Evolutionary conservation across 2,797 vertebrate genomes (phyloP).

Genomic region (Anabas testudineus): DNA sequence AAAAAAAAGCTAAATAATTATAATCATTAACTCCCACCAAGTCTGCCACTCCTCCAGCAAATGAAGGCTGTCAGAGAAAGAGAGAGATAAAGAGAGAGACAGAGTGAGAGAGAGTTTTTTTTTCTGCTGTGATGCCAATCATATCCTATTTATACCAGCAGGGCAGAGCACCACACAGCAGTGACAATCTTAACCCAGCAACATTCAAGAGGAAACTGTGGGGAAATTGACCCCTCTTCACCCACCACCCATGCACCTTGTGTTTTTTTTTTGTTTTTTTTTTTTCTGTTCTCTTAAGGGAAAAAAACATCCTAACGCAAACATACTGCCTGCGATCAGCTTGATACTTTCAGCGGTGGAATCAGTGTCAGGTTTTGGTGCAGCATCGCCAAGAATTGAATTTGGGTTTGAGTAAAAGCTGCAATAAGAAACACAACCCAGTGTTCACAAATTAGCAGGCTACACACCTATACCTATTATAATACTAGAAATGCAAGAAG

Average conservation of each 20-base stretch:
- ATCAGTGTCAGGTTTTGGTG: not conserved
- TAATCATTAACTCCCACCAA: conserved; percentile 90
- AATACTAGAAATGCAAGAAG: not conserved
- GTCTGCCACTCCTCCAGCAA: conserved; percentile 86
- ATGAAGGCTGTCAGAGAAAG: conserved; percentile 83
- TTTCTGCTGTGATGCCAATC: conserved; percentile 77
- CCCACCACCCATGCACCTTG: conserved; percentile 41
- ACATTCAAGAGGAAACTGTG: conserved; percentile 55
- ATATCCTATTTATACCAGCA: conserved; percentile 80
- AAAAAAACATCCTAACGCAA: not conserved
- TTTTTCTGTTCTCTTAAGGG: conserved; percentile 3
- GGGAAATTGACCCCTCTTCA: conserved; percentile 64
- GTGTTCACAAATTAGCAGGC: not conserved
- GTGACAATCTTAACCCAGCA: conserved; percentile 68
- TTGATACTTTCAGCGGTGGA: not conserved
- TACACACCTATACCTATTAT: not conserved
- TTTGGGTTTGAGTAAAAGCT: not conserved
- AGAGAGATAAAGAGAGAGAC: conserved; percentile 56
- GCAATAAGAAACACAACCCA: not conserved
- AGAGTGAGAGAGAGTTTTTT: conserved; percentile 53
- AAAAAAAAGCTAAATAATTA: conserved; percentile 87
- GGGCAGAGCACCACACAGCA: conserved; percentile 65
- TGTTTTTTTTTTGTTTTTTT: conserved; percentile 22
- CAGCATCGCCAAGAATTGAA: not conserved
- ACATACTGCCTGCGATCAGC: not conserved